phyloP scores from a whole-genome alignment of 1,140 invertebrate species.

The Stenopsyche tienmushanensis region DNA sequence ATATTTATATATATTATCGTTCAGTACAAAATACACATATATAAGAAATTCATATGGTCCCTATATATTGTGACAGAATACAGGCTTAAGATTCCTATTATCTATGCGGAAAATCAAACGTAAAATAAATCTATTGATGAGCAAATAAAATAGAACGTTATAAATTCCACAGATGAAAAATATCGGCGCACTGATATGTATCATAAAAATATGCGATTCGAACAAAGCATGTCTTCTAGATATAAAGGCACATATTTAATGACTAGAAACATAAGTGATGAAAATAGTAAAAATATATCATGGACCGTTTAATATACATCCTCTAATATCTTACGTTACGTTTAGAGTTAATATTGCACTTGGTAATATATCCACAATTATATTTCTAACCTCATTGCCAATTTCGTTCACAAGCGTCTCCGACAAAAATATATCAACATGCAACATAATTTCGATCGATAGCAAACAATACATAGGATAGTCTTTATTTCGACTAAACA shows the following conservation, averaged over 20 bases:
- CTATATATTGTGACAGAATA: constrained; percentile 24
- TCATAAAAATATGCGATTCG: background rate
- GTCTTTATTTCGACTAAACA: too few species aligned
- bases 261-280: constrained; percentile 5
- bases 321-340: too few species aligned
- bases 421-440: too few species aligned
- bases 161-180: background rate
- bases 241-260: constrained; percentile 5
- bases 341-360: too few species aligned
- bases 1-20: constrained; percentile 6
- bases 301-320: too few species aligned
- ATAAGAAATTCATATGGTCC: constrained; percentile 26
- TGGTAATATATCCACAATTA: too few species aligned
- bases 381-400: too few species aligned
- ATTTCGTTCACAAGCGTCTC: too few species aligned
- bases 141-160: background rate
- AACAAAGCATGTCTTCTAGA: background rate
- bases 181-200: constrained; percentile 15
- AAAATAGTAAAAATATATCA: too few species aligned
- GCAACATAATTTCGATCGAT: too few species aligned
- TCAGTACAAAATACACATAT: constrained; percentile 33
- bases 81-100: background rate
- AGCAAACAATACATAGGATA: too few species aligned
- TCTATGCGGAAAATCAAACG: background rate
- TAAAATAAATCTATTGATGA: background rate